phyloP scores from a whole-genome alignment of 1,140 invertebrate genomes.

The Drosophila navojoa region DNA sequence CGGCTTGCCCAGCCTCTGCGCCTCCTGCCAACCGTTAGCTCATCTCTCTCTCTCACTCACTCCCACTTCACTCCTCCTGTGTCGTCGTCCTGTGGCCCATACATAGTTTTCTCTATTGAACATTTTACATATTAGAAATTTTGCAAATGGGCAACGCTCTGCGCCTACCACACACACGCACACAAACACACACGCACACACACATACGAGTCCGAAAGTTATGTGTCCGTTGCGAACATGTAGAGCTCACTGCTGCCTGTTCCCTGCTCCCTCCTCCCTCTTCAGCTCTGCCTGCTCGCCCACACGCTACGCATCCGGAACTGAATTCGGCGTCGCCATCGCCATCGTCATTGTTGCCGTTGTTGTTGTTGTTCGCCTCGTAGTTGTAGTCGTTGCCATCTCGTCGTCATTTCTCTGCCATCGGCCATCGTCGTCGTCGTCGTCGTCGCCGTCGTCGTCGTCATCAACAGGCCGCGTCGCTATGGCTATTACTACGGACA shows the following conservation, averaged over 20 bases:
- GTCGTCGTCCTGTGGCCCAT: conserved; percentile 34
- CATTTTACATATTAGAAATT: conserved; percentile 82
- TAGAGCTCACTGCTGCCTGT: not conserved
- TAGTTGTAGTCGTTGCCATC: conserved; percentile 29
- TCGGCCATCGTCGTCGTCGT: conserved; percentile 30
- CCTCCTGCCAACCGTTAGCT: not conserved
- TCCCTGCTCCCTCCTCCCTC: not conserved
- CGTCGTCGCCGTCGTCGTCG: conserved; percentile 15
- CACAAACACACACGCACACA: conserved; percentile 1
- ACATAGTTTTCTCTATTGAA: conserved; percentile 82
- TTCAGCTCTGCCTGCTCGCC: not conserved
- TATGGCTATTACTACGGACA: conserved; percentile 52
- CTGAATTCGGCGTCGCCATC: conserved; percentile 62
- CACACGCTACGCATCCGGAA: conserved; percentile 68
- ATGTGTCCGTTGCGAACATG: conserved; percentile 54
- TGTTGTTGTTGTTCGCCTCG: conserved; percentile 44
- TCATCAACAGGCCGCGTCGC: conserved; percentile 49
- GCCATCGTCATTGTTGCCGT: conserved; percentile 2
- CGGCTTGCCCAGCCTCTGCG: not conserved
- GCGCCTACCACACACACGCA: conserved; percentile 29
- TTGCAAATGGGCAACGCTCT: conserved; percentile 75
- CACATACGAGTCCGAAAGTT: conserved; percentile 51
- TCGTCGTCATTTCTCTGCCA: conserved; percentile 43
- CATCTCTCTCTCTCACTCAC: not conserved
- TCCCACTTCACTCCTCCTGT: conserved; percentile 15